A percentile compares a stretch with the other conserved stretches of the same genome.
phyloP scores from a whole-genome alignment of 2,888 invertebrate species.

The Hypsopygia costalis region DNA sequence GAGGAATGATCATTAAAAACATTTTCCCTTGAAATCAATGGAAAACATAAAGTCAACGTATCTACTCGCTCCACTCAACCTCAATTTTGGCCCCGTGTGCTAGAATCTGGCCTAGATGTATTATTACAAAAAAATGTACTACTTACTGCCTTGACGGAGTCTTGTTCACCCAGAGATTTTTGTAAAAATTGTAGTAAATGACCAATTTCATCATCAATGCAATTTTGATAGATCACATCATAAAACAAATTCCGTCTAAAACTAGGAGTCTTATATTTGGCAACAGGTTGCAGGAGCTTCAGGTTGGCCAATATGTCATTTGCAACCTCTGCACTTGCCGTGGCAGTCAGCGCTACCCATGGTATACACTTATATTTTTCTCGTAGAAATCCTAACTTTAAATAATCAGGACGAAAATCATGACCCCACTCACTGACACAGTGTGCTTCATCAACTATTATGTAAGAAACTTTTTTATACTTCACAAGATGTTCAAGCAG shows the following conservation, averaged over 20 bases:
- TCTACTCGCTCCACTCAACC: too few relatives aligned
- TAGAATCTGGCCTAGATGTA: too few relatives aligned
- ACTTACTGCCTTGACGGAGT: slow-evolving; percentile 72
- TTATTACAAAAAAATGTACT: background rate
- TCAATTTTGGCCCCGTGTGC: too few relatives aligned
- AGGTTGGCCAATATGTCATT: slow-evolving; percentile 91
- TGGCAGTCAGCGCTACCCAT: slow-evolving; percentile 97
- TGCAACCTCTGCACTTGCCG: slow-evolving; percentile 89
- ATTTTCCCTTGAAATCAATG: too few relatives aligned
- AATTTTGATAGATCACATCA: slow-evolving; percentile 94
- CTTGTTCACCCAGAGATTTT: slow-evolving; percentile 82
- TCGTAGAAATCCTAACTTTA: slow-evolving; percentile 87
- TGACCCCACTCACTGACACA: slow-evolving; percentile 99
- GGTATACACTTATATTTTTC: slow-evolving; percentile 84
- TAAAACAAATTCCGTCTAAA: slow-evolving; percentile 97
- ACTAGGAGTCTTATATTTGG: slow-evolving; percentile 90
- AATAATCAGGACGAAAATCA: slow-evolving; percentile 97
- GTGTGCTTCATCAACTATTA: slow-evolving; percentile 98
- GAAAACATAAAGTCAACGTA: too few relatives aligned
- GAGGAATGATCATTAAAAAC: too few relatives aligned
- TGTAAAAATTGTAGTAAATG: slow-evolving; percentile 89
- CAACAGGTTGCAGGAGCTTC: slow-evolving; percentile 83
- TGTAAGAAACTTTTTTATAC: slow-evolving; percentile 90
- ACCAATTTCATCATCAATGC: slow-evolving; percentile 88
- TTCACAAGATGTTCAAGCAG: slow-evolving; percentile 85